Conservation (phyloP, 2,888 invertebrate genomes). For the Hymenopus coronatus region DNA sequence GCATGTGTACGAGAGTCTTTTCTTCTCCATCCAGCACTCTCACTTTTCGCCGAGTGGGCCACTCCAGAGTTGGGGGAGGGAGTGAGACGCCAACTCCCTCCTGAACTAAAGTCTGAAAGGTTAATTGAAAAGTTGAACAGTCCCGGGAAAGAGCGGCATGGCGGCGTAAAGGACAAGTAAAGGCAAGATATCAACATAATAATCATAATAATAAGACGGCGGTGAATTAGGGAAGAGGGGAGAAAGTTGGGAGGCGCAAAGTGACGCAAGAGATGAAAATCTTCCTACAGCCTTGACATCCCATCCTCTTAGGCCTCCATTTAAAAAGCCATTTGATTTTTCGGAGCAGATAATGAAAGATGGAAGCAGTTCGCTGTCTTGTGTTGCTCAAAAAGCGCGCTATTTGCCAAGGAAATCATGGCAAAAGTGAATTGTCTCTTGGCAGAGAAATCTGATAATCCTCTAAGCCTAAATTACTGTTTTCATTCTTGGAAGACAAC, state of each 20-base stretch:
- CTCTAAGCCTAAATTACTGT: no score
- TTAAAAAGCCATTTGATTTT: constrained; percentile 11
- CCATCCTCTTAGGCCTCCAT: neutral
- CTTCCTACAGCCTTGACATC: neutral
- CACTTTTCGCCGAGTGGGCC: neutral
- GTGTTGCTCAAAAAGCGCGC: no score
- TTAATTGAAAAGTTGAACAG: constrained; percentile 19
- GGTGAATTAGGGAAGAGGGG: neutral
- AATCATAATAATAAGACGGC: neutral
- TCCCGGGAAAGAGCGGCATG: neutral
- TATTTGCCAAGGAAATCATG: no score
- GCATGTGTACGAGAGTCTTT: neutral
- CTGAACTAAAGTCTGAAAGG: constrained; percentile 15
- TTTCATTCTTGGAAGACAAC: no score
- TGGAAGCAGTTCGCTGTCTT: neutral
- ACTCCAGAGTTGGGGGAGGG: neutral
- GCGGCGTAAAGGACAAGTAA: constrained; percentile 16
- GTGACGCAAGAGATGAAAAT: constrained; percentile 14
- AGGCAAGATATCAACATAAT: constrained; percentile 15
- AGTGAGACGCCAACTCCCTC: neutral
- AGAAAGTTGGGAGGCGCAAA: neutral
- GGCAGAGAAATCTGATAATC: no score
- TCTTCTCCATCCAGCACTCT: neutral
- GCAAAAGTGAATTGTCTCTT: no score
- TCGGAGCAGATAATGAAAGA: constrained; percentile 1